Evolutionary conservation across 2,888 invertebrate species (phyloP), one percentile per base, ranked within the genome.

Genomic region (Ormyrus rosae): DNA sequence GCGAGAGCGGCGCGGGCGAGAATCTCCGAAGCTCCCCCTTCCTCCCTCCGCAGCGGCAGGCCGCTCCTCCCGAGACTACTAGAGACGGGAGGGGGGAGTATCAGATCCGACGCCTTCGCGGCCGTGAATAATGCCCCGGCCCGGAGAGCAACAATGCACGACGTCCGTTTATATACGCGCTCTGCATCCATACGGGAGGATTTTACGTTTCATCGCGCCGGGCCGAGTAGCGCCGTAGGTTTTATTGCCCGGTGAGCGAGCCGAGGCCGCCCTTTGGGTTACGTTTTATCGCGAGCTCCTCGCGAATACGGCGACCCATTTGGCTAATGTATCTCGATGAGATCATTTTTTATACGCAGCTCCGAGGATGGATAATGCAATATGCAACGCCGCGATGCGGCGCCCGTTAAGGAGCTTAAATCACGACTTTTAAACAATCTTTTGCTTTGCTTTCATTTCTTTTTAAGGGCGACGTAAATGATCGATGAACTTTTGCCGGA

Each of bases 71-170:
- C 61, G 68, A 70, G 77, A 71, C 71, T 78, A 60, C 64, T 73
- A 13, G 11, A 34, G 67, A 5, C 61, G 7, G 58, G 45, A 11
- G 9, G 7, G 51, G 67, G 80, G 70, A 68, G 64, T 78, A 77
- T 78, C 80, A 72, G 75, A 82, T 83, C 63, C 69, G 64, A 51
- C 67, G 77, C 50, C 13, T 64, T 70, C 53, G 73, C 73, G 34
- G 46, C 34, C 9, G 79, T 83, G 80, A 83, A 82, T 83, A 83
- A 83, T 82, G 81, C 73, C 74, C 53, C 65, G 68, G 64, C 58
- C 60, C 19, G 19, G 19, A 19, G 64, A 73, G 56, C 78, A 72
- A 72, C 68, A 65, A 73, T 80, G 75, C 73, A 9, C 53, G 51
- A 19, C 65, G 67, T 63, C 58, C 68, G 63, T 71, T 53, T 73